These are phyloP conservation scores for Lagria hirta DNA, from an alignment of 2,888 invertebrate species.

Conservation along the genomic window DNA sequence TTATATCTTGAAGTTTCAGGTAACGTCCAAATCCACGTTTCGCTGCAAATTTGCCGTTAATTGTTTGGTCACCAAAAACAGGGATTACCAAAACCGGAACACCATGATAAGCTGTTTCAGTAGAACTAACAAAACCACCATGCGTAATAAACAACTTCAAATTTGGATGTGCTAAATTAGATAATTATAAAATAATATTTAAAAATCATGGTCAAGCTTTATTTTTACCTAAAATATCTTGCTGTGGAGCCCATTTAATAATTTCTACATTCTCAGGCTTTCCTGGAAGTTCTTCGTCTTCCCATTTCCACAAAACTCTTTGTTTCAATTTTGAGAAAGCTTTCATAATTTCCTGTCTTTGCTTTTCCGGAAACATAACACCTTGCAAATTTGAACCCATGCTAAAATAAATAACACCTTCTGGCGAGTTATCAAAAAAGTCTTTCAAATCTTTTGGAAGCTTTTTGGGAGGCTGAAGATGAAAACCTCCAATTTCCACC, in stretches of 20 bases:
- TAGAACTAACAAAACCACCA: constrained; percentile 19
- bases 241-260: constrained; percentile 44
- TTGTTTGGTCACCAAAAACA: constrained; percentile 21
- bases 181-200: background rate
- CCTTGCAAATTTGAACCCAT: constrained; percentile 63
- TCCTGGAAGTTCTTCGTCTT: constrained; percentile 51
- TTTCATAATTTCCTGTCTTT: constrained; percentile 57
- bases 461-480: constrained; percentile 43
- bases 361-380: constrained; percentile 58
- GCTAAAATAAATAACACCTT: constrained; percentile 61
- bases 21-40: constrained; percentile 12
- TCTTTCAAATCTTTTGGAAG: constrained; percentile 54
- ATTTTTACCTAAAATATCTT: constrained; percentile 44
- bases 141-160: constrained; percentile 23
- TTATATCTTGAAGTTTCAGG: constrained; percentile 1
- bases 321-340: constrained; percentile 62
- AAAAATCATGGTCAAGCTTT: background rate
- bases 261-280: constrained; percentile 51
- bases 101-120: constrained; percentile 25
- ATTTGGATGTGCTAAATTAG: constrained; percentile 16
- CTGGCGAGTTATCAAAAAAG: constrained; percentile 56
- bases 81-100: constrained; percentile 27
- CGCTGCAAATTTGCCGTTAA: constrained; percentile 6
- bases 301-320: constrained; percentile 70
- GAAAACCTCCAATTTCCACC: constrained; percentile 61